Evolutionary conservation across 2,113 vertebrate genomes (phyloP), one percentile per base, ranked within the genome.

Genomic region (Balaeniceps rex): DNA sequence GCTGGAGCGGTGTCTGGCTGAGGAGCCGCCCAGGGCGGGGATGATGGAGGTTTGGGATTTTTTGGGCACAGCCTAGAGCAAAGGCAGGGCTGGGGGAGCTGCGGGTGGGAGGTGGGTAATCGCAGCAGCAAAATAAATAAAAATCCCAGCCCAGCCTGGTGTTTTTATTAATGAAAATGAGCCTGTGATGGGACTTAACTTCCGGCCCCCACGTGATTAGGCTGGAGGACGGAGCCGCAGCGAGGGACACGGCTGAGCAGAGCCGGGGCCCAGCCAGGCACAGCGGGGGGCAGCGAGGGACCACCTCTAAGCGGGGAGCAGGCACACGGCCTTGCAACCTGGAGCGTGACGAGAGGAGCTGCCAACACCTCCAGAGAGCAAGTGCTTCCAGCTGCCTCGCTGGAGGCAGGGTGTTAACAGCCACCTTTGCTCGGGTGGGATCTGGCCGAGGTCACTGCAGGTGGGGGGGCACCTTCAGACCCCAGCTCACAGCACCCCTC

Each of bases 11-110:
- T 10, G 31, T n/a, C 52, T n/a, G 25, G 49, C 26, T 57, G 60
- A 84, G 72, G 36, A 65, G 40, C 7, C 8, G 2, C 31, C 36
- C 5, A 0, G 6, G 8, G 22, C 0, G 0, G n/a, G 19, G 7
- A 22, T 38, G 33, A 34, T 19, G 24, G 31, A 64, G 17, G 17
- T 36, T 29, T 60, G 52, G 34, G 23, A 15, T 15, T 42, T 75
- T 87, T 25, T 6, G 29, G 63, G 31, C 26, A 38, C 8, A 19
- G 38, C 9, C 14, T 1, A 24, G 33, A 79, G 52, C 42, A 64
- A 64, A 76, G 15, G 55, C 55, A 68, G 64, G 77, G 7, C 77
- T 84, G n/a, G 33, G 24, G n/a, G 33, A 91, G 38, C 33, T 2
- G 2, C 2, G 5, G 57, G 36, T 36, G 31, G 42, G 55, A 91